phyloP scores from a whole-genome alignment of 1,140 invertebrate genomes.

The Calosoma granatense region DNA sequence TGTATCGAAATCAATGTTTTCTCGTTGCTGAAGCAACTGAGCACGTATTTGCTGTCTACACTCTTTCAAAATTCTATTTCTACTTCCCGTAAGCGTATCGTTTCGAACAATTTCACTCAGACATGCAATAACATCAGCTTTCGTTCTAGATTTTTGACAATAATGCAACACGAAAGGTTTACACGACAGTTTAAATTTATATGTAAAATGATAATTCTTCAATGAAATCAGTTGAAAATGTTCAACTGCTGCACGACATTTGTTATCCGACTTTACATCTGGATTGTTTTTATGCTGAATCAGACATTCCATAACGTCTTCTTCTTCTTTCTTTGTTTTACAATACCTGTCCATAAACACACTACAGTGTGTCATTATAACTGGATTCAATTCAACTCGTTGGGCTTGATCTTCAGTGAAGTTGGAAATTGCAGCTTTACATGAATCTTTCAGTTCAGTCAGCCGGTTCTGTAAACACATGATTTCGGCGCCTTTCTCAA shows the following conservation, averaged over 20 bases:
- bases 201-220: slow-evolving; percentile 90
- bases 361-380: slow-evolving; percentile 72
- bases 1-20: slow-evolving; percentile 78
- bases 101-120: slow-evolving; percentile 82
- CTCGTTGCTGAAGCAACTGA: slow-evolving; percentile 81
- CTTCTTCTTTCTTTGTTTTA: slow-evolving; percentile 63
- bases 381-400: slow-evolving; percentile 75
- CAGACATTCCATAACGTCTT: slow-evolving; percentile 88
- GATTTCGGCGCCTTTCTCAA: slow-evolving; percentile 79
- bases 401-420: slow-evolving; percentile 84
- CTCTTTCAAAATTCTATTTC: slow-evolving; percentile 68
- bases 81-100: slow-evolving; percentile 70
- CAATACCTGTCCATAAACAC: slow-evolving; percentile 77
- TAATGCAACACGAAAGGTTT: slow-evolving; percentile 69
- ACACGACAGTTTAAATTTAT: slow-evolving; percentile 91
- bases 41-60: slow-evolving; percentile 81
- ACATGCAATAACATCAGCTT: slow-evolving; percentile 81
- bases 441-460: slow-evolving; percentile 44
- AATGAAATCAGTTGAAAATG: slow-evolving; percentile 87
- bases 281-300: slow-evolving; percentile 86
- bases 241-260: slow-evolving; percentile 89
- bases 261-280: slow-evolving; percentile 58
- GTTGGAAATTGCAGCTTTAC: slow-evolving; percentile 42
- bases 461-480: slow-evolving; percentile 87
- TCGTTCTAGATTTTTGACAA: slow-evolving; percentile 69